Conservation (phyloP, 2,888 invertebrate genomes). For the Andrena bicolor region DNA sequence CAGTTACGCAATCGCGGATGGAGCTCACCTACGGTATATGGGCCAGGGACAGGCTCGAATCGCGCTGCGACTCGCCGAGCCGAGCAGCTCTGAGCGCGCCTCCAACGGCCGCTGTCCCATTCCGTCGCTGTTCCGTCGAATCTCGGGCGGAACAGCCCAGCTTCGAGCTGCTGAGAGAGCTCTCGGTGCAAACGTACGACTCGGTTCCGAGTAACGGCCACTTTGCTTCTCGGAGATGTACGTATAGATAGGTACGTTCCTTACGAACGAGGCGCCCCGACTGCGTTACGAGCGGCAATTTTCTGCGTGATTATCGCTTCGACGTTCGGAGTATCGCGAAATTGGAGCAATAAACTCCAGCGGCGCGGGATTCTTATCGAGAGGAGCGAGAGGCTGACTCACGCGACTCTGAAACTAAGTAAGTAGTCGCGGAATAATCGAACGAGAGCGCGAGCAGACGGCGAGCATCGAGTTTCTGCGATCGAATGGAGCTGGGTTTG, state of each 20-base stretch:
- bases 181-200: not conserved
- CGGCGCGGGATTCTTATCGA: conserved; percentile 18
- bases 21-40: conserved; percentile 78
- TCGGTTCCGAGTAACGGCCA: not conserved
- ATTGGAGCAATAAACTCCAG: conserved; percentile 7
- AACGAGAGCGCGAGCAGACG: not conserved
- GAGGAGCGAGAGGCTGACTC: not conserved
- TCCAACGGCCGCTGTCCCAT: too few species aligned
- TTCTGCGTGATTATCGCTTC: not conserved
- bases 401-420: not conserved
- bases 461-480: not conserved
- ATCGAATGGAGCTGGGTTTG: too few species aligned
- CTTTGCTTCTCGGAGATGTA: not conserved
- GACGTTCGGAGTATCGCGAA: not conserved
- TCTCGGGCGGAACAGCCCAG: not conserved
- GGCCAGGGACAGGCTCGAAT: conserved; percentile 80
- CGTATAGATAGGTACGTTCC: not conserved
- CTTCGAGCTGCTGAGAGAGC: not conserved
- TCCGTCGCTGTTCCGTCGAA: not conserved
- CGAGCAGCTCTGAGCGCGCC: not conserved
- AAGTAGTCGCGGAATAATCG: not conserved
- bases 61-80: conserved; percentile 16
- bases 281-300: conserved; percentile 4
- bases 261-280: not conserved
- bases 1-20: conserved; percentile 81